phyloP scores from a whole-genome alignment of 2,113 vertebrate genomes.

The Cyanoderma ruficeps region DNA sequence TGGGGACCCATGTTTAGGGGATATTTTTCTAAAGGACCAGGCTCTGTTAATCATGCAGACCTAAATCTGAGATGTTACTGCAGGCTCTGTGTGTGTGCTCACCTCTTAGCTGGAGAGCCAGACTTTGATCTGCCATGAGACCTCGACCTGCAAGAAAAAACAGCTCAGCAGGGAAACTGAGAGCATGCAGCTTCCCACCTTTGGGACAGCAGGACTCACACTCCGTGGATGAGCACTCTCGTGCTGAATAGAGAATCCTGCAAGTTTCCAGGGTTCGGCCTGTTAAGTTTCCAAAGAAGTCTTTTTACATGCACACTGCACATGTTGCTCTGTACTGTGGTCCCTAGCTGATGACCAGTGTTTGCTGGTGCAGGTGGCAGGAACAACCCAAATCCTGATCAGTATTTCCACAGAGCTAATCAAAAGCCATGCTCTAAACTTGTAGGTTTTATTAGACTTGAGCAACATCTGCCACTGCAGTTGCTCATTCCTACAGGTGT shows the following conservation, averaged over 20 bases:
- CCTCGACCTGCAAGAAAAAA: constrained; percentile 38
- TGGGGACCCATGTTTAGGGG: neutral
- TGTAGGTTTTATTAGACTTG: neutral
- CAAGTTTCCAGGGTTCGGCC: neutral
- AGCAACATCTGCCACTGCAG: neutral
- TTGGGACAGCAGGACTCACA: neutral
- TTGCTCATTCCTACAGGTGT: neutral
- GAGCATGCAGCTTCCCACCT: neutral
- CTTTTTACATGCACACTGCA: neutral
- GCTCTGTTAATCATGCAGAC: neutral
- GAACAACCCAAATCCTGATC: neutral
- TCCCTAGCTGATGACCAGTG: neutral
- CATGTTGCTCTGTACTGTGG: neutral
- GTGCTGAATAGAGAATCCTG: neutral
- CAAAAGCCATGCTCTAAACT: neutral
- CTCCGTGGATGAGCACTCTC: neutral
- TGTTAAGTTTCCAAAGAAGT: neutral
- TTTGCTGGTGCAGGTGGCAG: neutral
- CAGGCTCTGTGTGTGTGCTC: neutral
- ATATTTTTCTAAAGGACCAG: neutral
- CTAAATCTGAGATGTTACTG: neutral
- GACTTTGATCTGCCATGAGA: constrained; percentile 68
- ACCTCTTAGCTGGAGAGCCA: constrained; percentile 52
- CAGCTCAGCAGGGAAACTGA: neutral
- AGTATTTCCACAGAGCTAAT: neutral